Base-by-base conservation (phyloP, 2,888 invertebrate species). In the Lathronympha strigana region DNA sequence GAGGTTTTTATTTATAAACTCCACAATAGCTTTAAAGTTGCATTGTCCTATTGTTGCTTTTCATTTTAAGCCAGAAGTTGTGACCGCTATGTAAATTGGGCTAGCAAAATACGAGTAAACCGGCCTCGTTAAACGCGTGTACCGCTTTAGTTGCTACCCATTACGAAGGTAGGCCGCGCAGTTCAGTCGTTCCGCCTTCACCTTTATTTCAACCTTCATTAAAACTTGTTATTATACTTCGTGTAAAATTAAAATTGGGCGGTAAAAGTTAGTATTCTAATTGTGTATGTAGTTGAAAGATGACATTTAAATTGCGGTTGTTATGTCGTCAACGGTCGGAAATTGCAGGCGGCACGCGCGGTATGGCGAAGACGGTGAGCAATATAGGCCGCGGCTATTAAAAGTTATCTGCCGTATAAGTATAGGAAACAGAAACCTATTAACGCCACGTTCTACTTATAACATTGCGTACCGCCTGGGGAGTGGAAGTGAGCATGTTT, bases 1-100 rank as follows among this genome's bases (percentile, higher is more conserved):
- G 90, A 89, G 88, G 87, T 80, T 87, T 88, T 87, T 88, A 88
- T 57, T 55, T 89, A 60, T 60, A 36, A 58, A 63, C 43, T 50
- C 15, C 79, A 88, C 88, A 90, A 90, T 87, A 76, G 86, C 84
- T 86, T 86, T 84, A 85, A 83, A 84, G 77, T 86, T 84, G 83
- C 88, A 90, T 88, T 90, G 88, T 89, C 81, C 87, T 77, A 88
- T 90, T 89, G 90, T 90, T 88, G 79, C 78, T 82, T 86, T 86
- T 87, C 88, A 86, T 88, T 89, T 87, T 84, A 82, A 87, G 80
- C 83, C 84, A 76, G 74, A 79, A 83, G 84, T 82, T 84, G 88
- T 82, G 81, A 78, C 84, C 82, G 76, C 85, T 83, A 88, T 86
- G 88, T 87, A 87, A 90, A 88, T 89, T 88, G 88, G 87, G 87